A percentile compares a stretch with the other conserved stretches of the same genome.
These are phyloP conservation scores for Gymnoscopelus braueri DNA, from an alignment of 2,797 vertebrate genomes.

Conservation along the genomic window DNA sequence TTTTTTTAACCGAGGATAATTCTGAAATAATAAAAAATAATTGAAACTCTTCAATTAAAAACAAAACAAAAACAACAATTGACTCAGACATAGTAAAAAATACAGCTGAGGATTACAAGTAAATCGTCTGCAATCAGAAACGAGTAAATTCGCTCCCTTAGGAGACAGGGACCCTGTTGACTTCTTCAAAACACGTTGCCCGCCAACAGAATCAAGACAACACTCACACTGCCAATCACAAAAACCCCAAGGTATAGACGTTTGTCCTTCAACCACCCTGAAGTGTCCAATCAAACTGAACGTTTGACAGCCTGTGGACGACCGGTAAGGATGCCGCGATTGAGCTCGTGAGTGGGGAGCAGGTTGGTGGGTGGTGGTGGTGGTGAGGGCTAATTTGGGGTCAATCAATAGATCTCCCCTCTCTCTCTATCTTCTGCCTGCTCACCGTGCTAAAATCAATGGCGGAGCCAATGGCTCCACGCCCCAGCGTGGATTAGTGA, in stretches of 20 bases:
- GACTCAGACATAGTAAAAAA: neutral
- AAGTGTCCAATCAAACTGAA: constrained; percentile 55
- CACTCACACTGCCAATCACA: constrained; percentile 55
- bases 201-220: constrained; percentile 31
- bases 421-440: constrained; percentile 82
- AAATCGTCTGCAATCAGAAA: constrained; percentile 60
- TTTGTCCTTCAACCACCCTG: constrained; percentile 11
- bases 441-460: constrained; percentile 85
- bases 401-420: constrained; percentile 87
- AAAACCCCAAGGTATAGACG: constrained; percentile 33
- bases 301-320: constrained; percentile 54
- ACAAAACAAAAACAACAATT: neutral
- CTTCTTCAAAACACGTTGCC: constrained; percentile 53
- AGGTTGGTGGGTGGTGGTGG: constrained; percentile 45
- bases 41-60: too few species aligned
- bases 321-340: constrained; percentile 58
- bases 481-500: constrained; percentile 88
- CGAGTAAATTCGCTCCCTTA: constrained; percentile 49
- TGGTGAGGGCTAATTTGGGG: constrained; percentile 82
- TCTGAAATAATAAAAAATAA: neutral
- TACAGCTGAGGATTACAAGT: constrained; percentile 41
- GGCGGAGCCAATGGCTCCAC: constrained; percentile 83
- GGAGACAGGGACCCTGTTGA: constrained; percentile 45
- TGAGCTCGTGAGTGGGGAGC: constrained; percentile 54
- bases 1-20: too few species aligned